Base-by-base conservation (phyloP, 2,113 vertebrate genomes). In the Psittacara wagleri region DNA sequence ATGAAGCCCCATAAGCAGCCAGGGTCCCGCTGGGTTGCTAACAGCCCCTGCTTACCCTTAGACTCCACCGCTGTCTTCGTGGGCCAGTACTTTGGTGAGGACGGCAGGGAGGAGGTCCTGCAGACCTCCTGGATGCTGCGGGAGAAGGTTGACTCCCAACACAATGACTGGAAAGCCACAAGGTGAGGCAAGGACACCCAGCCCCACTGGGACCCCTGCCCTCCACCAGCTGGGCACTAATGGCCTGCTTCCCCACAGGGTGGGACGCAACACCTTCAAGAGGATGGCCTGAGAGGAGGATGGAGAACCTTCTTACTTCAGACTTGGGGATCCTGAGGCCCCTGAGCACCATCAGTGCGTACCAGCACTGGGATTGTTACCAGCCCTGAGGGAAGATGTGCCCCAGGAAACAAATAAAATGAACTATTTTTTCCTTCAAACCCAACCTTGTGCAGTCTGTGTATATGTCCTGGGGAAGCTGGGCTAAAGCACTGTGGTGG, bases 121-220 rank as follows among this genome's bases (percentile, higher is more conserved):
- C 62, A 92, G 37, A 92, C 95, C 7, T 52, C 41, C 51, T 95
- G 96, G 97, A 7, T 97, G 16, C 92, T 97, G 48, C 52, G 80
- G 8, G 39, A 72, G 51, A 85, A 94, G 25, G 93, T 69, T 0
- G 1, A 12, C 35, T 27, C 44, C 0, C 7, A 23, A 2, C 0
- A 3, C 9, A 11, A 7, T 0, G 27, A 95, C 81, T 93, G 92
- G 90, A 95, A 39, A 82, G 88, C 92, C 55, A 95, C 94, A 74
- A 93, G 81, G 84, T 96, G 77, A 96, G 88, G 20, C 49, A 62
- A 6, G 16, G 18, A 16, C 5, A 10, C 23, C 18, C 2, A 20
- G 3, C 3, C 15, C 3, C 1, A 4, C 27, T 67, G 64, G 46
- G 24, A 49, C 7, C 5, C 15, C n/a, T 31, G 28, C 16, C 7